A percentile compares a stretch with the other conserved stretches of the same genome.
Conservation (phyloP, 2,113 vertebrate species). For the Aspidoscelis tigris region DNA sequence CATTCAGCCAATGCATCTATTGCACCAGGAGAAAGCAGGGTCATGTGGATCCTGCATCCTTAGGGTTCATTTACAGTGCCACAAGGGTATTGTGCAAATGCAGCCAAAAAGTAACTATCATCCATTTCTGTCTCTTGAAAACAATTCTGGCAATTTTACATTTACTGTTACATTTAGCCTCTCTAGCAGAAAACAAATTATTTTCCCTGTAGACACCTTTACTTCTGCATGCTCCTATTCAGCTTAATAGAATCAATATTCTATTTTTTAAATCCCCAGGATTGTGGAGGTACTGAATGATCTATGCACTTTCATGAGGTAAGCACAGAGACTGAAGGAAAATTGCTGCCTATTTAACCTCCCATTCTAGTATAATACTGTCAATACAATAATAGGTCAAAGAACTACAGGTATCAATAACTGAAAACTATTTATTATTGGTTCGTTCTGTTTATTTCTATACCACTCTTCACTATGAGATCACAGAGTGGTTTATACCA, state of each 20-base stretch:
- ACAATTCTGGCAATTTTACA: constrained; percentile 17
- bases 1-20: too few relatives aligned
- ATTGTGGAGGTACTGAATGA: not conserved
- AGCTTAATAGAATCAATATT: not conserved
- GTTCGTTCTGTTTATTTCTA: too few relatives aligned
- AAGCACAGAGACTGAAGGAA: not conserved
- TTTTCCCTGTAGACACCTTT: constrained; percentile 43
- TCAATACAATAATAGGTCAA: not conserved
- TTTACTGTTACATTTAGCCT: not conserved
- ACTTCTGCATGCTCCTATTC: constrained; percentile 28
- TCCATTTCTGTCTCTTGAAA: constrained; percentile 33
- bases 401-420: not conserved
- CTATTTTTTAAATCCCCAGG: constrained; percentile 22
- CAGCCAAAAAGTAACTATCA: constrained; percentile 29
- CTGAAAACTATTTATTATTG: not conserved
- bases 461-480: too few relatives aligned
- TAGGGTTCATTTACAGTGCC: too few relatives aligned
- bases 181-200: constrained; percentile 57
- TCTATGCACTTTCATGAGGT: not conserved
- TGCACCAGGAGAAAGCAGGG: too few relatives aligned
- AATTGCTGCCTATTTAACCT: not conserved
- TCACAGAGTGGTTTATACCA: too few relatives aligned
- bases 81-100: too few relatives aligned
- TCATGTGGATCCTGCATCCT: too few relatives aligned
- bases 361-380: not conserved